These are phyloP conservation scores for Brienomyrus brachyistius DNA, from an alignment of 2,113 vertebrate species.

Conservation along the genomic window DNA sequence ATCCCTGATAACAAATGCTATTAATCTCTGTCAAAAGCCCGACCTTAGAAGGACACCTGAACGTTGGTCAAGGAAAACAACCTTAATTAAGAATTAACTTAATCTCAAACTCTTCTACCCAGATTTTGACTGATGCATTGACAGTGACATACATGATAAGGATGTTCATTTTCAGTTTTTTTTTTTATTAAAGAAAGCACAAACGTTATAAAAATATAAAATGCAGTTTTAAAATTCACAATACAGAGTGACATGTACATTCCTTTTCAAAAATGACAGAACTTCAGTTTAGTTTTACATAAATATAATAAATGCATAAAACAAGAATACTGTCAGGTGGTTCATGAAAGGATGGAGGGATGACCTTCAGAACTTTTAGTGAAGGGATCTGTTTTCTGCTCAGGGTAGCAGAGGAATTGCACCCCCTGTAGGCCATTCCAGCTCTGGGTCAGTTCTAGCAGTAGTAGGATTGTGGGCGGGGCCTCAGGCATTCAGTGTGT, in stretches of 20 bases:
- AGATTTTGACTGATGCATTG: background rate
- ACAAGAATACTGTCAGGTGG: background rate
- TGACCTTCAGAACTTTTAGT: background rate
- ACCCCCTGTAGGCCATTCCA: background rate
- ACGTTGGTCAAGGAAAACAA: background rate
- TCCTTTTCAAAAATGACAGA: background rate
- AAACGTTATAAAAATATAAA: slow-evolving; percentile 52
- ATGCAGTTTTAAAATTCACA: slow-evolving; percentile 6
- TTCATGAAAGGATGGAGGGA: background rate
- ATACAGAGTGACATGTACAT: background rate
- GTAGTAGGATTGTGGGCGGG: background rate
- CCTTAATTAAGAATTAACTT: background rate
- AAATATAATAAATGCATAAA: background rate
- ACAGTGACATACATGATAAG: background rate
- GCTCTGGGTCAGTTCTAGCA: background rate
- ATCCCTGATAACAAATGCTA: background rate
- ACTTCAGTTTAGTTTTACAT: background rate
- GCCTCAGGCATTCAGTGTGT: slow-evolving; percentile 52
- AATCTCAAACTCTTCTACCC: background rate
- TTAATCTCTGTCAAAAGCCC: background rate
- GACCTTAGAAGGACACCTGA: background rate
- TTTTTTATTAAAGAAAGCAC: slow-evolving; percentile 44
- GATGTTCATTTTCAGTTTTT: background rate
- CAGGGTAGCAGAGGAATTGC: background rate
- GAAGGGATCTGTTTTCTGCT: background rate